Evolutionary conservation across 2,888 invertebrate genomes (phyloP), one percentile per base, ranked within the genome.

Genomic region (Chrysotoxum bicinctum): DNA sequence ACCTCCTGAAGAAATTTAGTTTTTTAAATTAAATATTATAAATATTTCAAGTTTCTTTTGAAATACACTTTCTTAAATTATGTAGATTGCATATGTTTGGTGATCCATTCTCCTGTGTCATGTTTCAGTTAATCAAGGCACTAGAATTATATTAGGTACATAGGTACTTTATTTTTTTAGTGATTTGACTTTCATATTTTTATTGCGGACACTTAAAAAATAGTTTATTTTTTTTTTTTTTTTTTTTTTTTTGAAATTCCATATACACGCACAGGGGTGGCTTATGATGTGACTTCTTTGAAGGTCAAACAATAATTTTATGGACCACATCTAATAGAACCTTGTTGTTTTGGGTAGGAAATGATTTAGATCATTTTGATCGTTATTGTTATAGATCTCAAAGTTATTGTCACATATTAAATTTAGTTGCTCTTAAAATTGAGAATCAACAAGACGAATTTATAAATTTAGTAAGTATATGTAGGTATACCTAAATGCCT

Each of bases 161-260:
- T n/a, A n/a, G n/a, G n/a, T n/a, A 19, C 16, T 62, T n/a, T 0
- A 0, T 21, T 40, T 37, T 35, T 23, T 30, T 26, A 62, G 45
- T 62, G 30, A 45, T 64, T 64, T 64, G 64, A 64, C 64, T 64
- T 64, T 64, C 23, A 40, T 10, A 3, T 40, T 45, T 45, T 43
- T 45, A 43, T 62, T 16, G 43, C 26, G 62, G 62, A 30, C 43
- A 16, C n/a, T n/a, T n/a, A n/a, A n/a, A n/a, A n/a, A n/a, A n/a
- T n/a, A n/a, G n/a, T n/a, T n/a, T n/a, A n/a, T n/a, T n/a, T n/a
- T n/a, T n/a, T n/a, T n/a, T n/a, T n/a, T n/a, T 35, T 23, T 12
- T 43, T 30, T 26, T n/a, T 21, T 37, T 30, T 2, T 5, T 56
- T 23, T 2, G 40, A 26, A 62, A n/a, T 60, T 26, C 16, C 2